Conservation (phyloP, 2,888 invertebrate genomes). For the Heliothis peltigera region DNA sequence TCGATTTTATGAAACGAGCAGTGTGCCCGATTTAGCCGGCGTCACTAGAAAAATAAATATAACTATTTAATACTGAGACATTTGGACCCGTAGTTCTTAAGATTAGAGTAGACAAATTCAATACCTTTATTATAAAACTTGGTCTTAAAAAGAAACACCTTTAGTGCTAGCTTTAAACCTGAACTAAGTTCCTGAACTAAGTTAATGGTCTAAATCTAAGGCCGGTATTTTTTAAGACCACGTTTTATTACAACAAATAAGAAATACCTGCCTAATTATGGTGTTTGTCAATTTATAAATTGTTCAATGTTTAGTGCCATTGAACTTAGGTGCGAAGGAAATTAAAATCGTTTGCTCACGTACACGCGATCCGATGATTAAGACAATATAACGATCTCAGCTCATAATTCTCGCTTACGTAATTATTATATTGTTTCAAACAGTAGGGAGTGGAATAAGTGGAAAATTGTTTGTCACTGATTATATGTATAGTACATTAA, state of each 20-base stretch:
- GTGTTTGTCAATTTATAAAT: constrained; percentile 53
- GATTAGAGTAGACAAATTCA: too few species aligned
- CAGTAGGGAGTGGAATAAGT: constrained; percentile 6
- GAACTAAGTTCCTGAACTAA: too few species aligned
- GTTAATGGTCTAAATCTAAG: too few species aligned
- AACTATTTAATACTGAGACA: too few species aligned
- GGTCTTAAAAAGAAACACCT: too few species aligned
- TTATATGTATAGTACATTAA: neutral
- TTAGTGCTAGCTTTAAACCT: too few species aligned
- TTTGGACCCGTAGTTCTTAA: too few species aligned
- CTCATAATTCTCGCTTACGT: constrained; percentile 46
- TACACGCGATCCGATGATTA: constrained; percentile 67
- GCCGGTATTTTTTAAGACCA: too few species aligned
- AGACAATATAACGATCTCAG: constrained; percentile 54
- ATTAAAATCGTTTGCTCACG: constrained; percentile 51
- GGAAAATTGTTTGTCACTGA: neutral
- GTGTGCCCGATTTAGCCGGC: too few species aligned
- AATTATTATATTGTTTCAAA: constrained; percentile 25
- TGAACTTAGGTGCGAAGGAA: constrained; percentile 53
- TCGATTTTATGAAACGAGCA: constrained; percentile 11
- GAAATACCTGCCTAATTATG: constrained; percentile 33
- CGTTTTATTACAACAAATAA: too few species aligned
- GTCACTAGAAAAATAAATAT: too few species aligned
- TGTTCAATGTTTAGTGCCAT: constrained; percentile 37
- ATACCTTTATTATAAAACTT: too few species aligned